phyloP scores from a whole-genome alignment of 1,140 invertebrate genomes.

The Achroia grisella region DNA sequence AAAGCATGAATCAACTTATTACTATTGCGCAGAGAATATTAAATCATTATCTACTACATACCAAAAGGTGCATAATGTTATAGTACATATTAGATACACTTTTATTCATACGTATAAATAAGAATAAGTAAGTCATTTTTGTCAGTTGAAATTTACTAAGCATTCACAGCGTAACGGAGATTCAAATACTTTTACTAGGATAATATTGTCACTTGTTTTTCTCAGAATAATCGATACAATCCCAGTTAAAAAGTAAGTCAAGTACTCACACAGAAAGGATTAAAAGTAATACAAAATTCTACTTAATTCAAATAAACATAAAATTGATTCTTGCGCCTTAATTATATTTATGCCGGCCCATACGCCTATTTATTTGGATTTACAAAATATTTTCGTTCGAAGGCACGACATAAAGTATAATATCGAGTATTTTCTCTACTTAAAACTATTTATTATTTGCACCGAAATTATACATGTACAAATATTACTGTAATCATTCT shows the following conservation, averaged over 20 bases:
- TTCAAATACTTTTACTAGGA: slow-evolving; percentile 5
- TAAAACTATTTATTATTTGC: slow-evolving; percentile 11
- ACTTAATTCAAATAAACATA: slow-evolving; percentile 16
- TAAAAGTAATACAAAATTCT: slow-evolving; percentile 18
- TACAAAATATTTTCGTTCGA: slow-evolving; percentile 12
- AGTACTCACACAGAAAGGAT: slow-evolving; percentile 15
- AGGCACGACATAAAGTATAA: slow-evolving; percentile 17
- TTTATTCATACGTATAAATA: too few species aligned
- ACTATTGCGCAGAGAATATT: slow-evolving; percentile 36
- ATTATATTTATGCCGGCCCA: neutral
- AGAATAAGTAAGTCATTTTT: slow-evolving; percentile 6
- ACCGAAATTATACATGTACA: slow-evolving; percentile 9
- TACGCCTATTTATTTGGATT: slow-evolving; percentile 8
- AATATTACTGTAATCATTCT: neutral
- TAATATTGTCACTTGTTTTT: neutral
- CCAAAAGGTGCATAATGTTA: too few species aligned
- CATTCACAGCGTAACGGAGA: slow-evolving; percentile 16
- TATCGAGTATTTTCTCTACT: slow-evolving; percentile 14
- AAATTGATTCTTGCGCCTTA: slow-evolving; percentile 10
- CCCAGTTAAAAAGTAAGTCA: slow-evolving; percentile 9
- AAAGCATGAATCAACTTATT: slow-evolving; percentile 53
- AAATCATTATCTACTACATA: slow-evolving; percentile 40
- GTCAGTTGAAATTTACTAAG: slow-evolving; percentile 14
- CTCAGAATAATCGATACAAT: too few species aligned
- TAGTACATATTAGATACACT: too few species aligned